These are phyloP conservation scores for Callocephalon fimbriatum DNA, from an alignment of 2,113 vertebrate species.

Conservation along the genomic window DNA sequence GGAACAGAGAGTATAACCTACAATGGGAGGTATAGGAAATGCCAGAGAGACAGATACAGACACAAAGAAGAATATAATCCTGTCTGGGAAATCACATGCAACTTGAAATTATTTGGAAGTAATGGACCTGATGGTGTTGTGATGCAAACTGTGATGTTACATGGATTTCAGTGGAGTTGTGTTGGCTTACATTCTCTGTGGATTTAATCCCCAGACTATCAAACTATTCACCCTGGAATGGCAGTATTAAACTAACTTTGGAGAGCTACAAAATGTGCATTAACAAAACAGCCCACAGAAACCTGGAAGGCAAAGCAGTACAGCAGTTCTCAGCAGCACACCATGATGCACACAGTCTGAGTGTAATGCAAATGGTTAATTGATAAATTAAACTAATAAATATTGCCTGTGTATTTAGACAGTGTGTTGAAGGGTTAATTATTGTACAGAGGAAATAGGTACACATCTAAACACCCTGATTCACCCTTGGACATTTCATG, in stretches of 20 bases:
- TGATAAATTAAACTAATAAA: conserved; percentile 60
- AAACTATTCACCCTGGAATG: background rate
- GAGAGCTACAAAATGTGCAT: background rate
- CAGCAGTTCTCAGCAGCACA: background rate
- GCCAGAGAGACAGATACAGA: background rate
- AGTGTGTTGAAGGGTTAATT: conserved; percentile 28
- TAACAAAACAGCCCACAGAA: background rate
- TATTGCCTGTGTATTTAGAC: conserved; percentile 35
- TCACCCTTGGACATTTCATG: conserved; percentile 73
- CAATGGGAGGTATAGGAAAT: background rate
- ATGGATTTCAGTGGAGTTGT: background rate
- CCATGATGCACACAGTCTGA: background rate
- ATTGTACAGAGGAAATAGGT: conserved; percentile 24
- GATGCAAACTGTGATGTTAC: background rate
- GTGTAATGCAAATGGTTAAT: conserved; percentile 29
- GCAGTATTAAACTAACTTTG: background rate
- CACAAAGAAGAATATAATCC: background rate
- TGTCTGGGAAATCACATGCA: conserved; percentile 35
- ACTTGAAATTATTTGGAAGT: conserved; percentile 65
- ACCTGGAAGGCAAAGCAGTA: background rate
- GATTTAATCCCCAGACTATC: conserved; percentile 35
- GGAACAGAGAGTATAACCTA: background rate
- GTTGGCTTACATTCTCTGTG: background rate
- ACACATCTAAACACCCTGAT: conserved; percentile 46
- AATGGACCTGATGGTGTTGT: conserved; percentile 8